Base-by-base conservation (phyloP, 2,113 vertebrate genomes). In the Cichladusa arquata region DNA sequence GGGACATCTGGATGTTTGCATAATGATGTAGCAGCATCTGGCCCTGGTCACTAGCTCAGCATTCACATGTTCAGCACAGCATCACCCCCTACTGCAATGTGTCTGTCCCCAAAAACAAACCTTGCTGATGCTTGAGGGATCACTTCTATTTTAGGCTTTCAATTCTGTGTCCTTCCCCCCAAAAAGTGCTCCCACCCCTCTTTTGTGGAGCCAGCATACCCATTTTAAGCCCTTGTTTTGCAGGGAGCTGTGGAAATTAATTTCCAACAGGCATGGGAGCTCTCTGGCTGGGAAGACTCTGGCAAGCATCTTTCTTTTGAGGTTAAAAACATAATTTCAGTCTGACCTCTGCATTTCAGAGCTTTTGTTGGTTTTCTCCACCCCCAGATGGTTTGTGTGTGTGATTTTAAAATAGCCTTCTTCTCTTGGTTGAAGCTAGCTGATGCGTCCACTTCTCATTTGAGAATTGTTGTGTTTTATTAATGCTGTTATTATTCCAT, bases 401-500 rank as follows among this genome's bases (percentile, higher is more conserved):
- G 87, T 90, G 94, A 82, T 95, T 97, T 95, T 90, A 93, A 96
- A 97, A 95, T 88, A 96, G 95, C 89, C 92, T 90, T 90, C 74
- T 91, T 95, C 84, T 95, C 88, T 94, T 77, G 80, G 90, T 86
- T 92, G 86, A 92, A 97, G 92, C 93, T 92, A 76, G 86, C 94
- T 93, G 95, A 90, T 95, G 96, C 42, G 2, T 93, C 92, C 15
- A 90, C 90, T 96, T 92, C 94, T 90, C 90, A 93, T 95, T 93
- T 11, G 81, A 95, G 93, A 92, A 93, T 97, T 97, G 96, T 96
- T 97, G 96, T 97, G 95, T 97, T 97, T 97, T 97, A 97, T 97
- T 97, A 97, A 97, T 96, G 96, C 96, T 96, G 96, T 97, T 97
- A 96, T 97, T 97, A 96, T 97, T 97, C 97, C 96, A 97, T 97